Conservation (phyloP, 2,888 invertebrate species). For the Strigamia crassipes region DNA sequence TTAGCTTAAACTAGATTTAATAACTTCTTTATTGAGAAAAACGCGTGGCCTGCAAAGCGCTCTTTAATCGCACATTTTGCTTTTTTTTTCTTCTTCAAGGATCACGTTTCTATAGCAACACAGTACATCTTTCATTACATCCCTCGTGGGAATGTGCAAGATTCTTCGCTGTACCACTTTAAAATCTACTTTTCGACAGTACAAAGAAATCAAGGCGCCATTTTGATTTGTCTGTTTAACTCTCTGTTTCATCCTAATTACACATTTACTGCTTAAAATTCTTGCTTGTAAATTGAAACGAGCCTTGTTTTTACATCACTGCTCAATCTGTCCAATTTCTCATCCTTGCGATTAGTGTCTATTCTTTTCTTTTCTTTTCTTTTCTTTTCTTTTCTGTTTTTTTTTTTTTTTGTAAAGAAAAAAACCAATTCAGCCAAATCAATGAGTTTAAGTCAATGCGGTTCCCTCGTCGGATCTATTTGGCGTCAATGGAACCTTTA, state of each 20-base stretch:
- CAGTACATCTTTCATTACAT: background rate
- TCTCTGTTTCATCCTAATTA: no score
- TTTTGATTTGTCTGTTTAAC: no score
- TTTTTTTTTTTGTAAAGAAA: background rate
- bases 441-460: background rate
- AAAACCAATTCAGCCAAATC: background rate
- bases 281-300: no score
- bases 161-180: no score
- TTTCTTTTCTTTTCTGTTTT: background rate
- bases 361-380: background rate
- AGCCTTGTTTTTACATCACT: no score
- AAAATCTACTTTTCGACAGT: no score
- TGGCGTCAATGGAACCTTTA: background rate
- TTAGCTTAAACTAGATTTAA: background rate
- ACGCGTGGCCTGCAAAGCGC: background rate
- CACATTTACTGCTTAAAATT: no score
- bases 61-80: background rate
- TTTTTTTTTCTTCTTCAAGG: background rate
- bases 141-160: background rate
- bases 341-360: no score
- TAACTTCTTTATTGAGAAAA: background rate
- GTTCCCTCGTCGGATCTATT: background rate
- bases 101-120: background rate
- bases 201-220: no score
- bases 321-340: no score